Evolutionary conservation across 2,888 invertebrate genomes (phyloP).

Genomic region (Pandemis cinnamomeana): DNA sequence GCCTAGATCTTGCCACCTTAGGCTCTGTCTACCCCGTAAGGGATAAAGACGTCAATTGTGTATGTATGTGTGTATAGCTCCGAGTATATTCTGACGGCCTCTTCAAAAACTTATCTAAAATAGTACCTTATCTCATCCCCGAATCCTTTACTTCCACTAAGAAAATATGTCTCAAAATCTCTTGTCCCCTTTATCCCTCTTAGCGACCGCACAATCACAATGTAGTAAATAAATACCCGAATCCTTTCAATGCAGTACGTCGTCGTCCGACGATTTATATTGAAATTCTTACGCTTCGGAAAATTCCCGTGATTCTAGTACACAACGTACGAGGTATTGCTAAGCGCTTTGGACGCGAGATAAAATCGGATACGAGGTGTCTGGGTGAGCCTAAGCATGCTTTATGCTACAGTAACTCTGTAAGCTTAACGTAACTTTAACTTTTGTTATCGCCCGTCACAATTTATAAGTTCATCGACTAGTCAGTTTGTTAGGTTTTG

Average conservation of each 20-base stretch:
- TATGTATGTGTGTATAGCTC: no score
- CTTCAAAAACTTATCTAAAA: no score
- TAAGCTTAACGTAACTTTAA: no score
- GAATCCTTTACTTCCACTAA: not conserved
- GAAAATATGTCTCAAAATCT: constrained; percentile 1
- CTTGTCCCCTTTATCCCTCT: not conserved
- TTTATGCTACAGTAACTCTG: no score
- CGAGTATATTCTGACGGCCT: no score
- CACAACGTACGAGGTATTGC: constrained; percentile 32
- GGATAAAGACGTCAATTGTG: no score
- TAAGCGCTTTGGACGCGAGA: constrained; percentile 43
- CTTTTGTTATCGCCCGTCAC: no score
- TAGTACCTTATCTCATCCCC: not conserved
- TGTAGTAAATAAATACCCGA: constrained; percentile 47
- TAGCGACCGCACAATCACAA: constrained; percentile 28
- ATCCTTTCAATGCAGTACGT: constrained; percentile 45
- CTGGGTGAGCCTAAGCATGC: not conserved
- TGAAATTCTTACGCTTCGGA: constrained; percentile 65
- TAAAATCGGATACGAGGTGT: not conserved
- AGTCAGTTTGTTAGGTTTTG: no score
- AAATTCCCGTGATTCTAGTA: constrained; percentile 51
- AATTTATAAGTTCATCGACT: no score
- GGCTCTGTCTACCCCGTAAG: no score
- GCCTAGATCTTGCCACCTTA: no score
- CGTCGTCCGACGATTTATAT: constrained; percentile 57